Conservation (phyloP, 2,113 vertebrate genomes). For the Argyrosomus japonicus region DNA sequence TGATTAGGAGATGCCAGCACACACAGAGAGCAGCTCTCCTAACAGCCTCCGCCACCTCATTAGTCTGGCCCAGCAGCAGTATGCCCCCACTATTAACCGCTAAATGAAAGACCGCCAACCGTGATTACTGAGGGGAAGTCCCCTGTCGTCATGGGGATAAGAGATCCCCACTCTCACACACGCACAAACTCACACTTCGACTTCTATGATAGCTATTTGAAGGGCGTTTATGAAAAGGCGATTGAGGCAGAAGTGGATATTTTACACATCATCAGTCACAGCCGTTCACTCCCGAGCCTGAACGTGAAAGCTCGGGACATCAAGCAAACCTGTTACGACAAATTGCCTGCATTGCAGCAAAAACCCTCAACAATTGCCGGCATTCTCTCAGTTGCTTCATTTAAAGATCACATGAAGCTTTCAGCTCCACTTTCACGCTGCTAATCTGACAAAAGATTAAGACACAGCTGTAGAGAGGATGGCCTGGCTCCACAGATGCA, state of each 20-base stretch:
- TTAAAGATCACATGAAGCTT: constrained; percentile 54
- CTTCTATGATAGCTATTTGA: constrained; percentile 44
- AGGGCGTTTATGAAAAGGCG: constrained; percentile 53
- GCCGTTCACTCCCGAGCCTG: constrained; percentile 8
- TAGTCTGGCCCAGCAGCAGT: constrained; percentile 73
- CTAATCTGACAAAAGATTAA: constrained; percentile 29
- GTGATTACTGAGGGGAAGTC: constrained; percentile 75
- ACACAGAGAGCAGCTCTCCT: constrained; percentile 60
- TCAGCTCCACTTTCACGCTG: constrained; percentile 21
- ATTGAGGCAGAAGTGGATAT: constrained; percentile 65
- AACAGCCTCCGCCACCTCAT: constrained; percentile 75
- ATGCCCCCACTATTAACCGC: constrained; percentile 72
- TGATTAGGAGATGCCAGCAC: constrained; percentile 60
- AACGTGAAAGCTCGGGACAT: constrained; percentile 29
- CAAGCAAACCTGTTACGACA: constrained; percentile 38
- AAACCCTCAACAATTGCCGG: neutral
- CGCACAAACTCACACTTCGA: constrained; percentile 26
- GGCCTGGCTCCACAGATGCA: neutral
- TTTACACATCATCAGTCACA: constrained; percentile 60
- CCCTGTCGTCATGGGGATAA: constrained; percentile 73
- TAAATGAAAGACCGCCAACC: constrained; percentile 77
- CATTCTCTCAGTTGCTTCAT: constrained; percentile 30
- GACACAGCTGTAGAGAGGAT: constrained; percentile 5
- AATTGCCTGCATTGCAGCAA: constrained; percentile 41
- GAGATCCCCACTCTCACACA: constrained; percentile 23